These are phyloP conservation scores for Platysternon megacephalum DNA, from an alignment of 2,113 vertebrate genomes.

Conservation along the genomic window DNA sequence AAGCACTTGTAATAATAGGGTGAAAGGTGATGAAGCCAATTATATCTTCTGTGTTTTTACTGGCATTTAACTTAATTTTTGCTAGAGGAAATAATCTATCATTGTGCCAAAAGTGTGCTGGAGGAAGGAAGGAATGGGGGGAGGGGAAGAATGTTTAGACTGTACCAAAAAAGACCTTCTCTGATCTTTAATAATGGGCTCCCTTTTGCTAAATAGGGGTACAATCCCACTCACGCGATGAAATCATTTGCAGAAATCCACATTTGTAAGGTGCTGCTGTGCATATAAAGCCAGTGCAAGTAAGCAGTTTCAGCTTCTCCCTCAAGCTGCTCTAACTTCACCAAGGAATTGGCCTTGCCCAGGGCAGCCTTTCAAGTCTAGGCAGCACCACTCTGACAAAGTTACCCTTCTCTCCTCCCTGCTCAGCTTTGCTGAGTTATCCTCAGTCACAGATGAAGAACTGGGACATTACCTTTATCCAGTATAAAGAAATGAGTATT, in stretches of 20 bases:
- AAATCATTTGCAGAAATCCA: background rate
- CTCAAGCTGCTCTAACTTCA: background rate
- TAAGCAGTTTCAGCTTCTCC: background rate
- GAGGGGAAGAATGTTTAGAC: constrained; percentile 42
- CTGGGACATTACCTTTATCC: background rate
- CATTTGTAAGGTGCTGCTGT: background rate
- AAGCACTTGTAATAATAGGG: background rate
- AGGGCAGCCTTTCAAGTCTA: background rate
- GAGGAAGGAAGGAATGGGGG: constrained; percentile 53
- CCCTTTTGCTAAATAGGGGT: background rate
- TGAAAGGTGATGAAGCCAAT: constrained; percentile 6
- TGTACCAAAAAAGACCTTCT: background rate
- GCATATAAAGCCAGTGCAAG: background rate
- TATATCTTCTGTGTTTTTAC: background rate
- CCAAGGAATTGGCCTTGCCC: background rate
- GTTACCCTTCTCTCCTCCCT: background rate
- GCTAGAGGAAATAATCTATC: constrained; percentile 54
- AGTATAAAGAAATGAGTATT: background rate
- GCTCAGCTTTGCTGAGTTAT: background rate
- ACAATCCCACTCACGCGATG: background rate
- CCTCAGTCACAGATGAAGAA: background rate
- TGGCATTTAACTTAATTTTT: constrained; percentile 37
- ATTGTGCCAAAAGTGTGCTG: background rate
- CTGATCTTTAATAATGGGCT: background rate
- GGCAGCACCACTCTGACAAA: background rate